Base-by-base conservation (phyloP, 2,113 vertebrate genomes). In the Vimba vimba region DNA sequence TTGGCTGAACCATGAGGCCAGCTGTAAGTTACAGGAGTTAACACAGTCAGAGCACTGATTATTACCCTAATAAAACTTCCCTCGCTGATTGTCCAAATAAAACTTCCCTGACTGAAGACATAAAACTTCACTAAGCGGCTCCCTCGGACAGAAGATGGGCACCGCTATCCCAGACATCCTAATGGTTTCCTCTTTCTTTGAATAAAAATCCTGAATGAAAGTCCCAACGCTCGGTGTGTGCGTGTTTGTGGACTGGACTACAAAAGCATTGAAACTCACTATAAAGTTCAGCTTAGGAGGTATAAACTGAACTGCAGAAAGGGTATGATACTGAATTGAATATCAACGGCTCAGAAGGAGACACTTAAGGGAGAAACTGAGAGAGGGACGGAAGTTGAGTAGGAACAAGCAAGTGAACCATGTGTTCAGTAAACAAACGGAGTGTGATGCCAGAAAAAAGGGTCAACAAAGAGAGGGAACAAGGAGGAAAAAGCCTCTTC, bases 391-490 rank as follows among this genome's bases (percentile, higher is more conserved):
- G 68, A 81, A 80, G 21, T 36, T 69, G 21, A 62, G 47, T 19
- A 13, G 47, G 57, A 76, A 33, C 23, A 78, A 47, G 55, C 60
- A 27, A 62, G 39, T 17, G 60, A 10, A 74, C 73, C 23, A 82
- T 83, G 81, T 87, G 84, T 79, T 21, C 11, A 52, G 66, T 85
- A 84, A 88, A 85, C 75, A 73, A 83, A 87, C n/a, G 4, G 76
- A 47, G 82, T 86, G 79, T 69, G 64, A 66, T 75, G 39, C 25
- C 82, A 88, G 59, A 59, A 33, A 86, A 83, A 87, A 78, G 45
- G 50, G 59, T 87, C 77, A 86, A 87, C 81, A 86, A 86, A 82
- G 66, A 81, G 60, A 81, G 57, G 79, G 83, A 89, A 86, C 45
- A 84, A 8, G 23, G 76, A 60, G 43, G 50, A 74, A 55, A 45